These are phyloP conservation scores for Pristionchus mayeri DNA, from an alignment of 2,888 invertebrate genomes.

Conservation along the genomic window DNA sequence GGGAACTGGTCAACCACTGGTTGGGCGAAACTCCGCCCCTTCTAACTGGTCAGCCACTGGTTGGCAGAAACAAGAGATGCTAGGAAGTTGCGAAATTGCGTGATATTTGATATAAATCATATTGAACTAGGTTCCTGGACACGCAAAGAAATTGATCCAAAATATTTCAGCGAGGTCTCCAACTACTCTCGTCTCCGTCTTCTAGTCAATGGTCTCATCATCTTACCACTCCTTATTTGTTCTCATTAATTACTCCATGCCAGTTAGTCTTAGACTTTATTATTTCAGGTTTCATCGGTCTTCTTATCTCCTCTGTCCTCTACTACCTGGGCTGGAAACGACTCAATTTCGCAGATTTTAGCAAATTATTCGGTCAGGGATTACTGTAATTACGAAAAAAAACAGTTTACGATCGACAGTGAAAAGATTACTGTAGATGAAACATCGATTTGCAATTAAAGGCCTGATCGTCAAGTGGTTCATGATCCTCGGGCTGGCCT, in stretches of 20 bases:
- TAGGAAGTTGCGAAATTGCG: not conserved
- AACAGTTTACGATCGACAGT: no score
- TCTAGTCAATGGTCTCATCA: slow-evolving; percentile 63
- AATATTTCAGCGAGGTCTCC: slow-evolving; percentile 64
- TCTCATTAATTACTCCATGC: no score
- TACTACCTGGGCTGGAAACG: slow-evolving; percentile 69
- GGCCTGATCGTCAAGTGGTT: slow-evolving; percentile 60
- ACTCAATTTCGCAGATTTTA: slow-evolving; percentile 71
- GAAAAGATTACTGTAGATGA: no score
- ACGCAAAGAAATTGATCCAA: not conserved
- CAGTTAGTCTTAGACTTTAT: no score
- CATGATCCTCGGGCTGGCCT: slow-evolving; percentile 61
- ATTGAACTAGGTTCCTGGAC: no score
- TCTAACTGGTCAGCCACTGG: no score
- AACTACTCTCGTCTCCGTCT: slow-evolving; percentile 67
- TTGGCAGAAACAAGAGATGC: not conserved
- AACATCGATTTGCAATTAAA: not conserved
- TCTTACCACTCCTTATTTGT: no score
- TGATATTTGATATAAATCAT: not conserved
- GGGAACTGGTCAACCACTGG: no score
- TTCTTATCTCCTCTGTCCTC: slow-evolving; percentile 61
- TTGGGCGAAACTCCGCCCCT: no score
- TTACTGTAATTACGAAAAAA: no score
- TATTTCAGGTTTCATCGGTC: slow-evolving; percentile 63
- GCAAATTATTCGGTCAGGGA: slow-evolving; percentile 52